Conservation (phyloP, 2,797 vertebrate species). For the Pangasius krempfi region DNA sequence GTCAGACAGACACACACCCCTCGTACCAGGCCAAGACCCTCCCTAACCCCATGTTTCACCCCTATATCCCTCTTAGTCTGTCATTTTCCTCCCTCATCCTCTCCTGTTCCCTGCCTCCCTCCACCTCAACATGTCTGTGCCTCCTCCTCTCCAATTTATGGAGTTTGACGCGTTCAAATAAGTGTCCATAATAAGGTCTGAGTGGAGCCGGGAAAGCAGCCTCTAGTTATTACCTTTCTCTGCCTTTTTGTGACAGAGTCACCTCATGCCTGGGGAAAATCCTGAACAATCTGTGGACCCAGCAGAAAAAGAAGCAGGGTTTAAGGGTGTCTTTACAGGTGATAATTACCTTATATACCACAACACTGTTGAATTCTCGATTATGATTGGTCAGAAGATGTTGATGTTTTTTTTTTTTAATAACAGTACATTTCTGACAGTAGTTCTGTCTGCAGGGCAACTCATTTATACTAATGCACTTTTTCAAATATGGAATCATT, state of each 20-base stretch:
- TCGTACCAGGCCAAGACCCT: constrained; percentile 10
- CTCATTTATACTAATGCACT: background rate
- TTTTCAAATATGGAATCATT: background rate
- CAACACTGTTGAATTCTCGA: background rate
- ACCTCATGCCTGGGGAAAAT: constrained; percentile 41
- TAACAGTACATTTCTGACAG: background rate
- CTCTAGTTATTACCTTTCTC: constrained; percentile 58
- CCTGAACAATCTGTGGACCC: constrained; percentile 28
- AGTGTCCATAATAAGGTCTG: constrained; percentile 57
- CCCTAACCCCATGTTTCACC: constrained; percentile 23
- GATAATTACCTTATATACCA: background rate
- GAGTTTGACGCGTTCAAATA: constrained; percentile 59
- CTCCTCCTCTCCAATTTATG: constrained; percentile 52
- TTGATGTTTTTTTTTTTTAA: background rate
- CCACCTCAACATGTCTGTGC: constrained; percentile 22
- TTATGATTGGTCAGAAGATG: background rate
- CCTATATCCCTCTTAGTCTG: constrained; percentile 26
- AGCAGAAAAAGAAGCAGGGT: constrained; percentile 5
- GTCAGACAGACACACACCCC: constrained; percentile 52
- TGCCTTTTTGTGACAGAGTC: constrained; percentile 37
- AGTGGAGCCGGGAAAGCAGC: constrained; percentile 42
- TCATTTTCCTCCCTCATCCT: constrained; percentile 16
- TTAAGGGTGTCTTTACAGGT: background rate
- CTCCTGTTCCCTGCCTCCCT: constrained; percentile 2
- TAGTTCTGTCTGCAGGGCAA: background rate